Conservation (phyloP, 2,797 vertebrate genomes). For the Eospalax fontanierii region DNA sequence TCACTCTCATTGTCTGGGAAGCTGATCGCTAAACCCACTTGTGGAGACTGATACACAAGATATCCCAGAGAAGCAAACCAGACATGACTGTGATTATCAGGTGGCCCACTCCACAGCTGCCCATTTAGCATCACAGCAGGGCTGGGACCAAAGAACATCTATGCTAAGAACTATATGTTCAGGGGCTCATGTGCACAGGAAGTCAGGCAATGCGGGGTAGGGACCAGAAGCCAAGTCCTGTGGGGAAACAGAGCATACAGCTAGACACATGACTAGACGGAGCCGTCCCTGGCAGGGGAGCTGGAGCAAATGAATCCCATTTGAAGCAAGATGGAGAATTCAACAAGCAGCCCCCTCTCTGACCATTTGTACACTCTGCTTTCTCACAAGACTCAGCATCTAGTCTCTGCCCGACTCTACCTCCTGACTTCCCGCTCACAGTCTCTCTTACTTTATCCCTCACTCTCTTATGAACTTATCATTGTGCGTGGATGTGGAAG, state of each 20-base stretch:
- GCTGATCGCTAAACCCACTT: background rate
- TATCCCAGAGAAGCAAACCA: background rate
- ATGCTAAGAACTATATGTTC: background rate
- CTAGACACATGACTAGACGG: background rate
- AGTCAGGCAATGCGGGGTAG: background rate
- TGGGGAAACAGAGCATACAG: background rate
- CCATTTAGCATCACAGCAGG: background rate
- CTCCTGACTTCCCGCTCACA: background rate
- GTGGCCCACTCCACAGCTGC: background rate
- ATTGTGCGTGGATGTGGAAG: too few species aligned
- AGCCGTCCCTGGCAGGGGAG: background rate
- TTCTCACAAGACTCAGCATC: background rate
- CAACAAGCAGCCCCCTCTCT: background rate
- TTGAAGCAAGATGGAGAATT: background rate
- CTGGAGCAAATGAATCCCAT: background rate
- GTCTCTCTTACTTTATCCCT: background rate
- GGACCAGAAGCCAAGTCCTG: background rate
- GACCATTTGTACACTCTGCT: background rate
- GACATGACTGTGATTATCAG: fast-evolving
- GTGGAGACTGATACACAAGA: background rate
- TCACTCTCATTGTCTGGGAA: background rate
- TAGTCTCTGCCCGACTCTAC: background rate
- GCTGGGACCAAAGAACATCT: background rate
- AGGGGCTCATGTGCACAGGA: background rate
- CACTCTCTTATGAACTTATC: background rate